Percentiles rank a stretch among this genome's conserved stretches.
These are phyloP conservation scores for Neoascia interrupta DNA, from an alignment of 2,888 invertebrate genomes.

Conservation along the genomic window DNA sequence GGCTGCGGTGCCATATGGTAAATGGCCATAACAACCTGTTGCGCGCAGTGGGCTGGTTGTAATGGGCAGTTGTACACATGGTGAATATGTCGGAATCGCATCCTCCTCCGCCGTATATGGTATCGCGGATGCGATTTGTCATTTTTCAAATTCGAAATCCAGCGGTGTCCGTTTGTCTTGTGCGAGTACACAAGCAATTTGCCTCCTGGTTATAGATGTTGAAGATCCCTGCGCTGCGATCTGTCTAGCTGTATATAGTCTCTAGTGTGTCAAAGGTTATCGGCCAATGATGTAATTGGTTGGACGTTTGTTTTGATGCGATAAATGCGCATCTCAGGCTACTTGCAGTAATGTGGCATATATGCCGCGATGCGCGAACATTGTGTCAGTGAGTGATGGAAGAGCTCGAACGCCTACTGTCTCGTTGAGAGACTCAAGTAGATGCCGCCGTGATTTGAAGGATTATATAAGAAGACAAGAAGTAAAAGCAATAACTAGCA, in stretches of 20 bases:
- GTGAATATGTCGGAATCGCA: conserved; percentile 22
- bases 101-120: conserved; percentile 52
- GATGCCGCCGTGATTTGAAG: no score
- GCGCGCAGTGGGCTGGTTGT: conserved; percentile 59
- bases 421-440: conserved; percentile 1
- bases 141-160: conserved; percentile 65
- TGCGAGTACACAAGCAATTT: conserved; percentile 27
- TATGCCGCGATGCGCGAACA: neutral
- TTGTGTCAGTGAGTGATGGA: conserved; percentile 36
- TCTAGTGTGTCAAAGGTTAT: conserved; percentile 62
- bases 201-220: conserved; percentile 52
- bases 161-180: conserved; percentile 63
- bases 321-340: conserved; percentile 57
- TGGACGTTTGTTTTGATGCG: conserved; percentile 67
- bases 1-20: conserved; percentile 59
- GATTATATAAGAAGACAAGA: no score
- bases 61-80: conserved; percentile 47
- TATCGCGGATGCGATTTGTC: conserved; percentile 68
- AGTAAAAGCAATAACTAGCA: no score
- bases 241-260: conserved; percentile 15
- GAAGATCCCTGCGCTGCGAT: neutral
- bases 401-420: conserved; percentile 46
- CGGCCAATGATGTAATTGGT: conserved; percentile 62
- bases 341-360: conserved; percentile 49
- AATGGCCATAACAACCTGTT: conserved; percentile 62